Evolutionary conservation across 2,113 vertebrate species (phyloP), one percentile per base, ranked within the genome.

Genomic region (Colius striatus): DNA sequence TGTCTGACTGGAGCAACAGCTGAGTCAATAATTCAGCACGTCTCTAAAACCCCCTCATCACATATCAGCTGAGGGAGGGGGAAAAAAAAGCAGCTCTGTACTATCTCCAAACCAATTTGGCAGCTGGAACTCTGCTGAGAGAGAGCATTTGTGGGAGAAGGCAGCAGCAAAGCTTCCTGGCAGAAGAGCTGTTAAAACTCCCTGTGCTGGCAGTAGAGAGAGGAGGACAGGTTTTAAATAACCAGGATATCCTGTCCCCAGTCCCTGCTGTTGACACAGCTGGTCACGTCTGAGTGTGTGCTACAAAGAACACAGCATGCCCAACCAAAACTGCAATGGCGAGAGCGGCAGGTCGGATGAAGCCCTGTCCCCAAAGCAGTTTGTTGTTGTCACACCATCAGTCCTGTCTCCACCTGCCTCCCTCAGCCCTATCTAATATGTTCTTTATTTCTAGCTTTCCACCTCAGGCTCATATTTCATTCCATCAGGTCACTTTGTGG

Each of bases 231-330:
- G 96, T 88, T 95, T 72, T 63, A 89, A 93, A 83, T 76, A 71
- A 71, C 63, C 84, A 30, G 23, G 23, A 27, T 5, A 16, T 57
- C 74, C 87, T 68, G 60, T 79, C 41, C 91, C 75, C 45, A 63
- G 54, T 84, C 75, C 83, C 92, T 83, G n/a, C 77, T 92, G 84
- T 58, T 71, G 87, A 93, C 95, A 96, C 87, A 94, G 92, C 97
- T 97, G 97, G 96, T 95, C 95, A 29, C 12, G 88, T 94, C 96
- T 84, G 94, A 96, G 95, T 16, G 27, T 83, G 95, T 63, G 53
- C 96, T 50, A 60, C 92, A 68, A 94, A 96, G 4, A 60, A 10
- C 21, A 5, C 65, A 17, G 55, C 55, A 38, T 26, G 57, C 67
- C 83, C 84, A 63, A 87, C 81, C 70, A 92, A 85, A 97, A 96